Base-by-base conservation (phyloP, 2,888 invertebrate genomes). In the Athalia cordata region DNA sequence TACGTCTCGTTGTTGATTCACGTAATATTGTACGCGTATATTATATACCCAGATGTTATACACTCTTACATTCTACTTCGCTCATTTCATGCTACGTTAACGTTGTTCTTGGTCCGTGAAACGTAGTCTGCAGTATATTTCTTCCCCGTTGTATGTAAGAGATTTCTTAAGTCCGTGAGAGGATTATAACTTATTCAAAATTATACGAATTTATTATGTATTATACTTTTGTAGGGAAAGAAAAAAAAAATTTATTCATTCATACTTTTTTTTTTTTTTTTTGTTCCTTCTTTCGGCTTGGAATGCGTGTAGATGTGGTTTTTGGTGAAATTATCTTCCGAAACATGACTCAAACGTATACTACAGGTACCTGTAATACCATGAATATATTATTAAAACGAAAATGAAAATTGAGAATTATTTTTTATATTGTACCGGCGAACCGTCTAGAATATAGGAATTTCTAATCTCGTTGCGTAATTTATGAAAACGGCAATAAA, bases 51-150 rank as follows among this genome's bases (percentile, higher is more conserved):
- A 29, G 29, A 29, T 29, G 29, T 29, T 29, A 29, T 29, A 29
- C 29, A 2, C 29, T 29, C 29, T 7, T 72, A 45, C 47, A 72
- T 59, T 72, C 72, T 59, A 8, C 52, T 29, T 47, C 13, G 47
- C 47, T 57, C 4, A 72, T 72, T 72, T 72, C 72, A 72, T 72
- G 72, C 47, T 59, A 72, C 72, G 72, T 72, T 72, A 72, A 72
- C 72, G 59, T 6, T 59, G 57, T 5, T 72, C 59, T 72, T 47
- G 45, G n/a, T 72, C 47, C 49, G 57, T 15, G 5, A 59, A 47
- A 59, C 47, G 15, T 68, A 9, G 72, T 72, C 15, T 59, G 59
- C 52, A 59, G 47, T 45, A 45, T n/a, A 45, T n/a, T 72, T 72
- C 13, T 5, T 59, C 5, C 15, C 13, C 47, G 72, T 45, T 59